These are phyloP conservation scores for Carterocephalus palaemon DNA, from an alignment of 2,888 invertebrate genomes.

Conservation along the genomic window DNA sequence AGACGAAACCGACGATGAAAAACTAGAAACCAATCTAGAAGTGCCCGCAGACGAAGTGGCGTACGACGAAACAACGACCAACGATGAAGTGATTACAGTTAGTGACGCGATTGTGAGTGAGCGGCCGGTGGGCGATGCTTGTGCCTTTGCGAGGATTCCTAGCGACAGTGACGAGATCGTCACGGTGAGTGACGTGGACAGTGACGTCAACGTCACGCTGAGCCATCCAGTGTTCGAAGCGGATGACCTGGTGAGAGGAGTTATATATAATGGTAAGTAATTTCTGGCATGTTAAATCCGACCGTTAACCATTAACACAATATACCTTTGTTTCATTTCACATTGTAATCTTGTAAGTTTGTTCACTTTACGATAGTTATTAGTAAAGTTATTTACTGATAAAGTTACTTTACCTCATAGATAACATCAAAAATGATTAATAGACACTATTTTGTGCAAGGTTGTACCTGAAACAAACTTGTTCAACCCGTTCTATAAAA, in stretches of 20 bases:
- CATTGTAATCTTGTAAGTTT: too few species aligned
- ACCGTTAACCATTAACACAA: too few species aligned
- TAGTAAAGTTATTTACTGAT: too few species aligned
- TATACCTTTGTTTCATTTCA: too few species aligned
- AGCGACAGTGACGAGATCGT: slow-evolving; percentile 68
- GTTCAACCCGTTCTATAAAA: too few species aligned
- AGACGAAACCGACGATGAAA: slow-evolving; percentile 28
- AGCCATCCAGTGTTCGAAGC: slow-evolving; percentile 74
- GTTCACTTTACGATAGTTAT: too few species aligned
- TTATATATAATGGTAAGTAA: slow-evolving; percentile 78
- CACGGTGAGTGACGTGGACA: slow-evolving; percentile 59
- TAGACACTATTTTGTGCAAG: too few species aligned
- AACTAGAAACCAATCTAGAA: slow-evolving; percentile 33
- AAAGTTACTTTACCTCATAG: too few species aligned
- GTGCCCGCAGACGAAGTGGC: slow-evolving; percentile 38
- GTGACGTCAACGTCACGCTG: slow-evolving; percentile 73
- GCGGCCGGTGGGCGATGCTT: slow-evolving; percentile 53
- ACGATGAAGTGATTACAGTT: slow-evolving; percentile 45
- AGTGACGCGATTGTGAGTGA: slow-evolving; percentile 42
- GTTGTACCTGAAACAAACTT: too few species aligned
- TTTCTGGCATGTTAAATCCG: too few species aligned
- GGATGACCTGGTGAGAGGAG: slow-evolving; percentile 71
- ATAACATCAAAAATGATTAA: too few species aligned
- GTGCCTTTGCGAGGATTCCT: slow-evolving; percentile 64
- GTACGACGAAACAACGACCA: slow-evolving; percentile 54